Evolutionary conservation across 2,797 vertebrate genomes (phyloP).

Genomic region (Bucorvus abyssinicus): DNA sequence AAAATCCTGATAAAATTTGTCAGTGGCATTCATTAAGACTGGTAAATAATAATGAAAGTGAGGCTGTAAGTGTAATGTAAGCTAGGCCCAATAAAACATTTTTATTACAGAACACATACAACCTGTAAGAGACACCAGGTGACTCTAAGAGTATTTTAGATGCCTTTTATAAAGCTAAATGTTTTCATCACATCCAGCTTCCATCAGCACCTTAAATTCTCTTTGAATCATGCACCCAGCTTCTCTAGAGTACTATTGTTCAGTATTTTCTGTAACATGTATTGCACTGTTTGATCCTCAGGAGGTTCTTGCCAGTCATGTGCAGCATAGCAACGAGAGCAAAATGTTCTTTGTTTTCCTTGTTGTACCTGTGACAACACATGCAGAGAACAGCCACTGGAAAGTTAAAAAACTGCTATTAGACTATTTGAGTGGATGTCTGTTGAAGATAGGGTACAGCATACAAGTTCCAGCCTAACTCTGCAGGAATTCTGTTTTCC

Average conservation of each 20-base stretch:
- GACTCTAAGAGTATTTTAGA: not conserved
- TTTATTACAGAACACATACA: not conserved
- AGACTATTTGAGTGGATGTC: not conserved
- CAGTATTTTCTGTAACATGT: not conserved
- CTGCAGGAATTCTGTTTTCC: not conserved
- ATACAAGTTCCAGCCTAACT: not conserved
- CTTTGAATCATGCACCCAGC: not conserved
- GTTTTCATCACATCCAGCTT: not conserved
- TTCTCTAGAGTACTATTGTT: not conserved
- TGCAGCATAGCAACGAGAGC: not conserved
- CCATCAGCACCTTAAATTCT: not conserved
- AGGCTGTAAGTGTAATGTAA: not conserved
- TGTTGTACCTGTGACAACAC: not conserved
- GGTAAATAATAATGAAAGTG: not conserved
- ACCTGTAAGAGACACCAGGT: not conserved
- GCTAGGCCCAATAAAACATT: not conserved
- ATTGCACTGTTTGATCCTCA: not conserved
- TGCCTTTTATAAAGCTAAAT: not conserved
- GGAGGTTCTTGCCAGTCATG: not conserved
- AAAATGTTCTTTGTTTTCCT: not conserved
- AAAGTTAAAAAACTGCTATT: not conserved
- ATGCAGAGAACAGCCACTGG: not conserved
- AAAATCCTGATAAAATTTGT: not conserved
- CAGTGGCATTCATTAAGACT: not conserved
- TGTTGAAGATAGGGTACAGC: fast-evolving